Percentiles rank a stretch among this genome's conserved stretches.
Conservation (phyloP, 2,797 vertebrate species). For the Hippopotamyrus pictus region DNA sequence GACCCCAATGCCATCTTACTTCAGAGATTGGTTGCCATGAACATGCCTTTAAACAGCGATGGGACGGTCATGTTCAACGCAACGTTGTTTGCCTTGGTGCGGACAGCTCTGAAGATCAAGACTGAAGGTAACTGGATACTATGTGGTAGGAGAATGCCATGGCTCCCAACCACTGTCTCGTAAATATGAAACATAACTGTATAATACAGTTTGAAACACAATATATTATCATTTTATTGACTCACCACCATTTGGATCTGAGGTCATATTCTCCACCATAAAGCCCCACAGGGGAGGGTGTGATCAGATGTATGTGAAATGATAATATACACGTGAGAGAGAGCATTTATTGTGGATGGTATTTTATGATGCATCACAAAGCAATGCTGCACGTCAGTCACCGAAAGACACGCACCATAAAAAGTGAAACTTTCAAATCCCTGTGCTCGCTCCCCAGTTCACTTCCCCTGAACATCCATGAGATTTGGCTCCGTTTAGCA, state of each 20-base stretch:
- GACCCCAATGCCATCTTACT: conserved; percentile 28
- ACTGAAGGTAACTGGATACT: conserved; percentile 75
- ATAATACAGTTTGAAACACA: background rate
- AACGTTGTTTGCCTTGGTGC: conserved; percentile 93
- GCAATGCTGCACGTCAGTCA: background rate
- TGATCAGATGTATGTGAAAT: background rate
- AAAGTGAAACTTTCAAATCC: background rate
- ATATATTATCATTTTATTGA: background rate
- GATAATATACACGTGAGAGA: background rate
- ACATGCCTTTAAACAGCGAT: conserved; percentile 96
- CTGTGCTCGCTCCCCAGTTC: background rate
- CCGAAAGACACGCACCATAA: background rate
- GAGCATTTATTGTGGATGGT: background rate
- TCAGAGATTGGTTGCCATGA: conserved; percentile 97
- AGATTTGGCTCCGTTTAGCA: background rate
- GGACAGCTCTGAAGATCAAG: conserved; percentile 97
- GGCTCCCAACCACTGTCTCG: background rate
- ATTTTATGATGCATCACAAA: conserved; percentile 2
- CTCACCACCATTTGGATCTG: background rate
- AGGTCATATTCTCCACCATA: background rate
- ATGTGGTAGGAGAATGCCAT: background rate
- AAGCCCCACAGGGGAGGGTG: background rate
- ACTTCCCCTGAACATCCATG: background rate
- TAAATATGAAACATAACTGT: background rate
- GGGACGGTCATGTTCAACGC: conserved; percentile 98